Percentiles rank a stretch among this genome's conserved stretches.
Evolutionary conservation across 2,797 vertebrate genomes (phyloP).

Genomic region (Hemibagrus guttatus): DNA sequence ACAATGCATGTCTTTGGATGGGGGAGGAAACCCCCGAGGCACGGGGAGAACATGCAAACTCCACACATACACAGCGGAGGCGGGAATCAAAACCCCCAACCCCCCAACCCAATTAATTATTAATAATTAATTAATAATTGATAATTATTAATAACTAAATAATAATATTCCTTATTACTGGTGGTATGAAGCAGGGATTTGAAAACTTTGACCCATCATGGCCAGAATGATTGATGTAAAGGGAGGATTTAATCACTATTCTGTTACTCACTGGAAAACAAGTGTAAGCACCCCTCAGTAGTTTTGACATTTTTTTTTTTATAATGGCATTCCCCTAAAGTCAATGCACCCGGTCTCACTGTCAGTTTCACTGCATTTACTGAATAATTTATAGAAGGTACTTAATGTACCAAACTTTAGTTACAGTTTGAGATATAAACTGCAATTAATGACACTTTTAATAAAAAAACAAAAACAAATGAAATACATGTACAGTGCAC

Average conservation of each 20-base stretch:
- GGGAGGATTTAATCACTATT: constrained; percentile 1
- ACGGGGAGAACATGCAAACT: no score
- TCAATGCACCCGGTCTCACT: not conserved
- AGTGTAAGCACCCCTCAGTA: not conserved
- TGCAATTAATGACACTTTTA: not conserved
- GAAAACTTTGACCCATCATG: not conserved
- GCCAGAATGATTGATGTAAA: constrained; percentile 1
- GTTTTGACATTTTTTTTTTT: not conserved
- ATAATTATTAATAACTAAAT: no score
- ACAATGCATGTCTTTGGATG: no score
- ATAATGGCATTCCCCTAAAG: not conserved
- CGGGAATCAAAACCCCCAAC: no score
- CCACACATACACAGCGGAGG: no score
- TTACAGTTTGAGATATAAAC: not conserved
- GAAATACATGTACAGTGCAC: not conserved
- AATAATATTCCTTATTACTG: not conserved
- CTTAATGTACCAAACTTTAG: not conserved
- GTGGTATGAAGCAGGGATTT: not conserved
- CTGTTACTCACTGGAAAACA: not conserved
- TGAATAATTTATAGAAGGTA: not conserved
- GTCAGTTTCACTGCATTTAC: not conserved
- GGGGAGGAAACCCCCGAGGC: no score
- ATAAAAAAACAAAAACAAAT: not conserved
- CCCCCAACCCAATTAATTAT: no score
- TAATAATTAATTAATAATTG: no score